Conservation (phyloP, 2,113 vertebrate genomes). For the Dasyprocta punctata region DNA sequence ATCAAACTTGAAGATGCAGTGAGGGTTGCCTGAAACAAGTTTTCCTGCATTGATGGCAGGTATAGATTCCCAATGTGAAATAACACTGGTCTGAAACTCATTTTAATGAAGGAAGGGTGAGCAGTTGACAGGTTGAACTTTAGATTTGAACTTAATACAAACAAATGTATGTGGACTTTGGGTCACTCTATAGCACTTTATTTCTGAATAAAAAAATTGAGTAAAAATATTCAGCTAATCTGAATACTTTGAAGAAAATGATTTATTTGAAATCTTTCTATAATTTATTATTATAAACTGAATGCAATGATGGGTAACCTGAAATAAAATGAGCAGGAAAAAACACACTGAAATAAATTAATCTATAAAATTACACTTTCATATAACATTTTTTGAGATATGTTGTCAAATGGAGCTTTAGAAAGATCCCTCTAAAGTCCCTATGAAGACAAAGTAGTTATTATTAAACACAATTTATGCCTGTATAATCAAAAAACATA, state of each 20-base stretch:
- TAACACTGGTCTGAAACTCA: neutral
- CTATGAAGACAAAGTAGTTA: neutral
- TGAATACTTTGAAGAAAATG: neutral
- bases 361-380: neutral
- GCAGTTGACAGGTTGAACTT: neutral
- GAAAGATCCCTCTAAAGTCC: neutral
- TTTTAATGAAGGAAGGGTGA: neutral
- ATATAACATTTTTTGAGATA: neutral
- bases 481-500: neutral
- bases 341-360: neutral
- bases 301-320: neutral
- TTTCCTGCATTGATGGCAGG: neutral
- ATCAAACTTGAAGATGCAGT: neutral
- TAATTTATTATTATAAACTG: slow-evolving; percentile 17
- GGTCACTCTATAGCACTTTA: slow-evolving; percentile 1
- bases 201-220: slow-evolving; percentile 18
- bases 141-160: neutral
- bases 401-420: neutral
- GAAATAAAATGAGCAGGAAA: neutral
- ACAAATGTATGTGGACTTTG: neutral
- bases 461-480: neutral
- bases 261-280: neutral
- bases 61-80: neutral
- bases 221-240: neutral
- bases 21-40: neutral